Percentiles rank a stretch among this genome's conserved stretches.
phyloP scores from a whole-genome alignment of 2,888 invertebrate genomes.

The Phorcus lineatus region DNA sequence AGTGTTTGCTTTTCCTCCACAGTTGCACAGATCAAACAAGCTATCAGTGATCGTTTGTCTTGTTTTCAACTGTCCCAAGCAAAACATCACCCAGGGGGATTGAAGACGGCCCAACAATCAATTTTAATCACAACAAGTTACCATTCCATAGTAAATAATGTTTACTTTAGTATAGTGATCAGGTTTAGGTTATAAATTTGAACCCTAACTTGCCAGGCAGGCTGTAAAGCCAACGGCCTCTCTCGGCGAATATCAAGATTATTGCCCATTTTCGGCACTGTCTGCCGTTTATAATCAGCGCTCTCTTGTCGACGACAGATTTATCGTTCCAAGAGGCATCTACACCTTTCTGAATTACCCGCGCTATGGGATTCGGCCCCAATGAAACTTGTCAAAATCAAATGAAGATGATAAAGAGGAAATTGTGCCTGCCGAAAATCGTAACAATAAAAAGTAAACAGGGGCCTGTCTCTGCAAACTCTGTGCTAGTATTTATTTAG shows the following conservation, averaged over 20 bases:
- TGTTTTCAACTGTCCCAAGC: constrained; percentile 47
- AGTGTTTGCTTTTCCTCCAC: constrained; percentile 54
- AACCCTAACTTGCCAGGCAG: constrained; percentile 27
- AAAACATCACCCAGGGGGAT: constrained; percentile 55
- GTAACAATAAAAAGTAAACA: constrained; percentile 34
- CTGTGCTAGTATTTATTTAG: constrained; percentile 20
- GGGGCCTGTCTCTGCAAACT: constrained; percentile 24
- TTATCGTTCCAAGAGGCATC: neutral
- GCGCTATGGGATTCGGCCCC: constrained; percentile 10
- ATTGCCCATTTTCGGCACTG: constrained; percentile 9
- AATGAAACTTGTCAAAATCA: constrained; percentile 25
- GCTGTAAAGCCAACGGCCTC: neutral
- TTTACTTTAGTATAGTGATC: constrained; percentile 50
- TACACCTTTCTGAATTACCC: neutral
- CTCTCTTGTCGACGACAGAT: constrained; percentile 18
- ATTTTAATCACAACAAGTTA: constrained; percentile 65
- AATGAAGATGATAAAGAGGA: constrained; percentile 27
- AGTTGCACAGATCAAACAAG: constrained; percentile 52
- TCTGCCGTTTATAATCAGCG: constrained; percentile 17
- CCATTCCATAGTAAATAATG: constrained; percentile 58
- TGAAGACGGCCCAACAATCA: constrained; percentile 49
- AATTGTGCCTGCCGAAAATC: constrained; percentile 30
- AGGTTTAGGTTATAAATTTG: constrained; percentile 28
- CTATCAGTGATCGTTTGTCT: constrained; percentile 56
- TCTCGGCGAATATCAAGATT: constrained; percentile 8